phyloP scores from a whole-genome alignment of 2,888 invertebrate genomes.

The Coecobrya sp. region DNA sequence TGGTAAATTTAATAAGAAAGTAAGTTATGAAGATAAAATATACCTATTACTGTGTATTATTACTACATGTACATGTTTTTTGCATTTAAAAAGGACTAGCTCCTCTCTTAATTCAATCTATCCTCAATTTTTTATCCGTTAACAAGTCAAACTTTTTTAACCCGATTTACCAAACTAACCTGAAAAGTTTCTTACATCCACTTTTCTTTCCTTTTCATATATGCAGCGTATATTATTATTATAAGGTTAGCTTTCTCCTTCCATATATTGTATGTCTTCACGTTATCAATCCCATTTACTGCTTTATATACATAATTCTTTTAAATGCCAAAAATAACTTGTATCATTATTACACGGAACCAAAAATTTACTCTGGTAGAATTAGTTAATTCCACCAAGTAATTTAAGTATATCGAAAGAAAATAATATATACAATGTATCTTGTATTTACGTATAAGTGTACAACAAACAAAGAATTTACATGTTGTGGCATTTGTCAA shows the following conservation, averaged over 20 bases:
- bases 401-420: not conserved
- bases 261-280: not conserved
- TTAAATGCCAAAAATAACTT: not conserved
- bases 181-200: not conserved
- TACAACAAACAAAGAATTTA: not conserved
- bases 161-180: conserved; percentile 58
- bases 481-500: not conserved
- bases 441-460: not conserved
- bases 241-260: not conserved
- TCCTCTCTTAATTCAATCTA: not conserved
- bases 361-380: conserved; percentile 26
- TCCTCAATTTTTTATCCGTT: conserved; percentile 1
- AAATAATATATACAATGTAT: not conserved
- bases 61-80: not conserved
- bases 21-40: not conserved
- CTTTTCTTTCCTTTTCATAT: not conserved
- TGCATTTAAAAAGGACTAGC: not conserved
- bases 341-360: not conserved
- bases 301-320: not conserved
- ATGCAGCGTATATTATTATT: too few relatives aligned
- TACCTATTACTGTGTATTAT: not conserved
- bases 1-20: not conserved
- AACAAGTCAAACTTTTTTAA: conserved; percentile 37
- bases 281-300: not conserved
- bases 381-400: not conserved